Evolutionary conservation across 2,888 invertebrate species (phyloP).

Genomic region (Kryphioiulus occultus): DNA sequence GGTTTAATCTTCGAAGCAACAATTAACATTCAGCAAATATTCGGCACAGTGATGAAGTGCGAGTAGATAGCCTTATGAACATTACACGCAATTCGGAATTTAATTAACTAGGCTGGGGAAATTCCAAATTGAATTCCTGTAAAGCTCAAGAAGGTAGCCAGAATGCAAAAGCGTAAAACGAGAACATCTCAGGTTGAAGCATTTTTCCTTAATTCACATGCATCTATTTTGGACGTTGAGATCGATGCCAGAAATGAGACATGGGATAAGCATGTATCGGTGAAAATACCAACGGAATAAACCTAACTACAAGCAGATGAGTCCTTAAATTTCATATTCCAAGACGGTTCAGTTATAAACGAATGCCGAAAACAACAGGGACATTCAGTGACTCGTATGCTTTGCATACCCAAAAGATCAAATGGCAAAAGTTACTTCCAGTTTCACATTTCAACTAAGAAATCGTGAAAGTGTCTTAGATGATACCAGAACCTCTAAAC

Average conservation of each 20-base stretch:
- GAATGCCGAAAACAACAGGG: not conserved
- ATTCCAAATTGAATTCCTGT: not conserved
- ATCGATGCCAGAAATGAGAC: not conserved
- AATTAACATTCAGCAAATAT: constrained; percentile 1
- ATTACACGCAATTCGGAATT: not conserved
- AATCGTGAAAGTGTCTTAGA: not conserved
- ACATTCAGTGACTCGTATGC: not conserved
- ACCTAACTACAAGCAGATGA: not conserved
- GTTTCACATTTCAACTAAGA: not conserved
- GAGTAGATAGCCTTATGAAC: not conserved
- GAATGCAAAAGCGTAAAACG: constrained; percentile 14
- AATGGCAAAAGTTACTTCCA: not conserved
- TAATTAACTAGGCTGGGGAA: not conserved
- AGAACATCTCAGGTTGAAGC: not conserved
- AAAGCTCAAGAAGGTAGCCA: not conserved
- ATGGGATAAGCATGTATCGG: not conserved
- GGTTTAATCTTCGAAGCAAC: not conserved
- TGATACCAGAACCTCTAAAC: too few species aligned
- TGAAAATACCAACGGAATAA: not conserved
- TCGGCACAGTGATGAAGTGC: constrained; percentile 14
- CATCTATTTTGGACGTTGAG: not conserved
- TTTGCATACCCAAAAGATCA: not conserved
- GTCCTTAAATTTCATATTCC: not conserved
- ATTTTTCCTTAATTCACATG: not conserved
- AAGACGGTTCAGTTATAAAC: not conserved